These are phyloP conservation scores for Xiphorhynchus erythropygius DNA, from an alignment of 2,797 vertebrate species.

Conservation along the genomic window DNA sequence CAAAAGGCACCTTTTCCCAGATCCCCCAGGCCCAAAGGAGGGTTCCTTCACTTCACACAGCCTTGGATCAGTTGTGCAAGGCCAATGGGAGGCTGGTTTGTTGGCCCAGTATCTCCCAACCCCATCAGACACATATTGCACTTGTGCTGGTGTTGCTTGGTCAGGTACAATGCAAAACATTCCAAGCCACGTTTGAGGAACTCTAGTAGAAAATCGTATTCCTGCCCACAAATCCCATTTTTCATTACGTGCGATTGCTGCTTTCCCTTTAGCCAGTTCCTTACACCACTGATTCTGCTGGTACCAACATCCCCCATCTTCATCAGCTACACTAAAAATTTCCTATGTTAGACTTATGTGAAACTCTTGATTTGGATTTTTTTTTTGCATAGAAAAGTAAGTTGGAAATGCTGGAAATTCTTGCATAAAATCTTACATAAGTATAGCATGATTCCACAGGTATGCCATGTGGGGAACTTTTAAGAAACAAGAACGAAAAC, in stretches of 20 bases:
- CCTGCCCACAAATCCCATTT: neutral
- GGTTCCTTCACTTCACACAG: neutral
- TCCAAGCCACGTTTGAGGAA: neutral
- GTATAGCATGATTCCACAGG: neutral
- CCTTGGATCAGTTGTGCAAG: neutral
- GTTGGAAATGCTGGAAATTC: neutral
- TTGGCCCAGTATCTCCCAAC: neutral
- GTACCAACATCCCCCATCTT: neutral
- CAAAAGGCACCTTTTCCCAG: neutral
- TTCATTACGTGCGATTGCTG: neutral
- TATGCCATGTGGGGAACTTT: neutral
- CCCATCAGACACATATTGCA: neutral
- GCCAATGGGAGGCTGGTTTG: neutral
- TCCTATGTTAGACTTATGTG: neutral
- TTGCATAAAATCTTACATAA: neutral
- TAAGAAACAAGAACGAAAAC: neutral
- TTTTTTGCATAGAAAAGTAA: neutral
- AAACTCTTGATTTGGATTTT: neutral
- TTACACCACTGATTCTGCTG: neutral
- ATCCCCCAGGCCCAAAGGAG: neutral
- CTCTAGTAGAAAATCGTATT: neutral
- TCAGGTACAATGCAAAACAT: accelerated
- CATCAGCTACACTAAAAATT: neutral
- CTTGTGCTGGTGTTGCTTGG: neutral
- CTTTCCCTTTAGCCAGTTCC: neutral